Conservation (phyloP, 2,113 vertebrate species). For the Scartelaos histophorus region DNA sequence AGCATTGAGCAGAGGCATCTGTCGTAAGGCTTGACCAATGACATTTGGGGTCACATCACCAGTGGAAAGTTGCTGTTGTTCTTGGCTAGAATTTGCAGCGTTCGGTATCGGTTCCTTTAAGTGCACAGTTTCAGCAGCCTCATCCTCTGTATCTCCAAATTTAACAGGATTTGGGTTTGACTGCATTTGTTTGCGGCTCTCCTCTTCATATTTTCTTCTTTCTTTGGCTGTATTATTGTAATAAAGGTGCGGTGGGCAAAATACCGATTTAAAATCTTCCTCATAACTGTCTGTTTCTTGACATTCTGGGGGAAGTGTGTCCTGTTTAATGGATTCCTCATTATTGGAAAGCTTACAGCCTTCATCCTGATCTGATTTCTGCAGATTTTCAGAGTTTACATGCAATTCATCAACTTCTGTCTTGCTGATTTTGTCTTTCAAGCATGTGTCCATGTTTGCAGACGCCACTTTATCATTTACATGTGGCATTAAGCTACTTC, state of each 20-base stretch:
- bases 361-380: constrained; percentile 13
- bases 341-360: constrained; percentile 20
- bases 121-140: constrained; percentile 7
- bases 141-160: constrained; percentile 53
- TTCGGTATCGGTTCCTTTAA: constrained; percentile 5
- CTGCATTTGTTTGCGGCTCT: constrained; percentile 16
- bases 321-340: constrained; percentile 1
- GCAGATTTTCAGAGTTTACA: constrained; percentile 8
- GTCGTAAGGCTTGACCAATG: constrained; percentile 60
- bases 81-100: background rate
- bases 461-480: background rate
- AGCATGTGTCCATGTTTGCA: background rate
- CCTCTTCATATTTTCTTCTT: constrained; percentile 12
- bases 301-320: background rate
- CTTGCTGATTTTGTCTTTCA: constrained; percentile 1
- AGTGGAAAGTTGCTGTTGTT: constrained; percentile 7
- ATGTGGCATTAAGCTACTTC: constrained; percentile 62
- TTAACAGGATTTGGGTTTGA: constrained; percentile 28
- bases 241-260: constrained; percentile 85
- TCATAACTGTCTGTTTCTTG: constrained; percentile 23
- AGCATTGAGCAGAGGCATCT: constrained; percentile 85
- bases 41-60: constrained; percentile 23
- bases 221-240: constrained; percentile 70
- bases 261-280: constrained; percentile 55
- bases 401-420: background rate